These are phyloP conservation scores for Percina caprodes DNA, from an alignment of 2,113 vertebrate species.

Conservation along the genomic window DNA sequence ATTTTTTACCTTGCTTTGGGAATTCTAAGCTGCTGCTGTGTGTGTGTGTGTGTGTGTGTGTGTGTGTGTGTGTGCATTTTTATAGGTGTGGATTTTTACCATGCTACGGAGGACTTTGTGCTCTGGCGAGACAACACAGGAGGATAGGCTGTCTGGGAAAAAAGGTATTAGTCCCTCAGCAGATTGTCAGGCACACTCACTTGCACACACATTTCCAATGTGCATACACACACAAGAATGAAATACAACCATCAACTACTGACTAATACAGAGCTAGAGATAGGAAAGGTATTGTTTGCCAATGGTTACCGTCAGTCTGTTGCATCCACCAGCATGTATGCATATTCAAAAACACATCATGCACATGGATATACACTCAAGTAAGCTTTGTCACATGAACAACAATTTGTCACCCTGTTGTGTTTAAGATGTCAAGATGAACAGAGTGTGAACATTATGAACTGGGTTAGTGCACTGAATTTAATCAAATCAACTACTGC, in stretches of 20 bases:
- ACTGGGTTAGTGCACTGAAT: constrained; percentile 36
- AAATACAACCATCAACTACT: constrained; percentile 54
- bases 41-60: neutral
- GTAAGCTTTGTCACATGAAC: constrained; percentile 36
- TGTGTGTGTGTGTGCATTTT: neutral
- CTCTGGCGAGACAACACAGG: constrained; percentile 30
- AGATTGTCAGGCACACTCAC: constrained; percentile 51
- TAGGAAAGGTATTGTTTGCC: constrained; percentile 30
- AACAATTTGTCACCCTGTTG: constrained; percentile 42
- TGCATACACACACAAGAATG: constrained; percentile 24
- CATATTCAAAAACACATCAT: constrained; percentile 22
- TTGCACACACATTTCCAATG: neutral
- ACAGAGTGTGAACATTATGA: constrained; percentile 40
- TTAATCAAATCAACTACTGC: constrained; percentile 55
- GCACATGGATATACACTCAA: constrained; percentile 5
- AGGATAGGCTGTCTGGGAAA: constrained; percentile 55
- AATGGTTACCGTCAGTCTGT: constrained; percentile 19
- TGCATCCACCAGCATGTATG: constrained; percentile 18
- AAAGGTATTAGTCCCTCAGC: constrained; percentile 67
- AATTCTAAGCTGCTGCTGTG: constrained; percentile 17
- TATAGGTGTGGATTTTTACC: constrained; percentile 47
- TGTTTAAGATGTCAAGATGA: constrained; percentile 51
- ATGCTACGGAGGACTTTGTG: constrained; percentile 54
- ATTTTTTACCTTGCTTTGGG: constrained; percentile 42
- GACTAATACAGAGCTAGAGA: constrained; percentile 27